These are phyloP conservation scores for Drosophila nigrodunni DNA, from an alignment of 1,140 invertebrate genomes.

Conservation along the genomic window DNA sequence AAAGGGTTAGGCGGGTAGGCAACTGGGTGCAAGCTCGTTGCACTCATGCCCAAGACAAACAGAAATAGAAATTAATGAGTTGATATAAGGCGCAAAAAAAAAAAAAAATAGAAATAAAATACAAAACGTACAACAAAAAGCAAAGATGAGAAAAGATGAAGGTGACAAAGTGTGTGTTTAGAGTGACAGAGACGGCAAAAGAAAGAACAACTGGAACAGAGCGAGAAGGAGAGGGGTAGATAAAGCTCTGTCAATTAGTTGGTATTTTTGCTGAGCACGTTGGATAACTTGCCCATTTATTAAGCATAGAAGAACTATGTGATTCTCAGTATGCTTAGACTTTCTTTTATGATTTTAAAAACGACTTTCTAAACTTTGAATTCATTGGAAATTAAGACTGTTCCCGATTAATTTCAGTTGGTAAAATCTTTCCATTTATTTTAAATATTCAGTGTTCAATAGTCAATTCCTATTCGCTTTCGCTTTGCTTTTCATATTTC, in stretches of 20 bases:
- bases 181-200: not conserved
- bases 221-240: not conserved
- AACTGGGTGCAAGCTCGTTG: constrained; percentile 53
- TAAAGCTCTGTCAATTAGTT: constrained; percentile 44
- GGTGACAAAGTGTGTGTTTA: constrained; percentile 30
- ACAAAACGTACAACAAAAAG: constrained; percentile 11
- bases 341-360: too few species aligned
- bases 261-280: constrained; percentile 11
- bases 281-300: constrained; percentile 23
- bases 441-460: too few species aligned
- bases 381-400: too few species aligned
- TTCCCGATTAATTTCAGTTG: too few species aligned
- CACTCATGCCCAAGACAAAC: constrained; percentile 68
- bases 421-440: too few species aligned
- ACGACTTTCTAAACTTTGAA: too few species aligned
- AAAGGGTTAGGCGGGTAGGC: not conserved
- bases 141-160: constrained; percentile 29
- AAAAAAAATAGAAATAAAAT: constrained; percentile 4
- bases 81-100: constrained; percentile 67
- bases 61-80: constrained; percentile 83
- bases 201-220: not conserved
- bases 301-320: constrained; percentile 26
- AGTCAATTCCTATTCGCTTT: too few species aligned
- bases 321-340: not conserved
- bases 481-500: too few species aligned